Evolutionary conservation across 2,797 vertebrate genomes (phyloP), one percentile per base, ranked within the genome.

Genomic region (Nannoperca australis): DNA sequence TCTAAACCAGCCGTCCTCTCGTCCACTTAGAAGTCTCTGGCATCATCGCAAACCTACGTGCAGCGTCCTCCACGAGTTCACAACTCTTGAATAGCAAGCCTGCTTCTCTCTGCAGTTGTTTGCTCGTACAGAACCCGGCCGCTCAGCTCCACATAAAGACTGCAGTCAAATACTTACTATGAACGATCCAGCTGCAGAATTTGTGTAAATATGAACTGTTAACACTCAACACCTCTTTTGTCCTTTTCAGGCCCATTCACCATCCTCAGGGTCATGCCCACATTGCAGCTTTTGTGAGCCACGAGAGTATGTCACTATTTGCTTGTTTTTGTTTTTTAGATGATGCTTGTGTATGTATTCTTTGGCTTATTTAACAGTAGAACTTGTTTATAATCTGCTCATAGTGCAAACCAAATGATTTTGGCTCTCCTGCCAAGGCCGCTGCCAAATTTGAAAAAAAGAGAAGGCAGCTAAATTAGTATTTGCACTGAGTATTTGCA

Each of bases 181-280:
- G 20, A 45, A 45, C 1, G 3, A n/a, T 34, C 1, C 54, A 38
- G 24, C 58, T 27, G 51, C 38, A 22, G 32, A 22, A 6, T 44
- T n/a, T 50, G 30, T 32, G 14, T 22, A 5, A 54, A 55, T 15
- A 18, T 7, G 4, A n/a, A 50, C 20, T 64, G 11, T 40, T 54
- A 17, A 59, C 61, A 5, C 11, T 11, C 69, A 38, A 77, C 40
- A 5, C 7, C 0, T 50, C 5, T 55, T 62, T 24, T 45, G 1
- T 84, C 2, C 79, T 20, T 81, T 54, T 60, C 81, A 98, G 97
- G 93, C 97, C 97, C 24, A 98, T 99, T 79, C 97, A 97, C 44
- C 97, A 99, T 81, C 98, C 98, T 44, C 95, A 98, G 89, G 98
- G 98, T 64, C 98, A 99, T 1, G 98, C 98, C 44, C 98, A 99